phyloP scores from a whole-genome alignment of 2,797 vertebrate species.

The Jordanella pulchra region DNA sequence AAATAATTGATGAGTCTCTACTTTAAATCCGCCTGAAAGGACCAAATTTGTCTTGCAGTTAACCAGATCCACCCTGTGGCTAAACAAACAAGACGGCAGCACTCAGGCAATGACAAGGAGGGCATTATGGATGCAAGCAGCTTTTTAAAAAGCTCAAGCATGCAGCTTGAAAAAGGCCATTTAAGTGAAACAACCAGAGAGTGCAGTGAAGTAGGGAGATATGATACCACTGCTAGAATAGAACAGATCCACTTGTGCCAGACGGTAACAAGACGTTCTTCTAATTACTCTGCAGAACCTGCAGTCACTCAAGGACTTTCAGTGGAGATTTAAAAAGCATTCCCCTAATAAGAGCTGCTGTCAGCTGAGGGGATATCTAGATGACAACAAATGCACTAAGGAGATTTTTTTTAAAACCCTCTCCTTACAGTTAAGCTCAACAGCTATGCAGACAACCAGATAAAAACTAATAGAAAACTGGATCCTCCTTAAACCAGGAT shows the following conservation, averaged over 20 bases:
- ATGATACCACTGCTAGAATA: background rate
- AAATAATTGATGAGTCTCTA: constrained; percentile 29
- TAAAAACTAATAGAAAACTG: background rate
- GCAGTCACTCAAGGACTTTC: background rate
- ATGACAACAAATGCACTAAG: background rate
- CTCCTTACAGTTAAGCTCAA: background rate
- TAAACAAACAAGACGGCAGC: constrained; percentile 50
- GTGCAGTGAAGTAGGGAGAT: constrained; percentile 2
- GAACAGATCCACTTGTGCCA: background rate
- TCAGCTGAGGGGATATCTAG: constrained; percentile 1
- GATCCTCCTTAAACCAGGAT: background rate
- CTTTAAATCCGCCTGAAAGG: constrained; percentile 25
- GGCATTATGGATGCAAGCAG: constrained; percentile 18
- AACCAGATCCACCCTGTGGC: constrained; percentile 40
- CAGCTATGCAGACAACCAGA: background rate
- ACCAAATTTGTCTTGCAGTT: constrained; percentile 32
- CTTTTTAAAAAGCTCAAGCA: constrained; percentile 28
- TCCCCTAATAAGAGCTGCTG: background rate
- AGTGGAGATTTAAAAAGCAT: background rate
- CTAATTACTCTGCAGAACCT: background rate
- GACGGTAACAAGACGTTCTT: background rate
- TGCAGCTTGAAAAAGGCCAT: constrained; percentile 1
- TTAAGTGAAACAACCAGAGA: constrained; percentile 14
- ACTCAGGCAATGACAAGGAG: constrained; percentile 48
- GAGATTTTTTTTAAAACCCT: background rate